A percentile compares a stretch with the other conserved stretches of the same genome.
phyloP scores from a whole-genome alignment of 2,888 invertebrate species.

The Phengaris arion region DNA sequence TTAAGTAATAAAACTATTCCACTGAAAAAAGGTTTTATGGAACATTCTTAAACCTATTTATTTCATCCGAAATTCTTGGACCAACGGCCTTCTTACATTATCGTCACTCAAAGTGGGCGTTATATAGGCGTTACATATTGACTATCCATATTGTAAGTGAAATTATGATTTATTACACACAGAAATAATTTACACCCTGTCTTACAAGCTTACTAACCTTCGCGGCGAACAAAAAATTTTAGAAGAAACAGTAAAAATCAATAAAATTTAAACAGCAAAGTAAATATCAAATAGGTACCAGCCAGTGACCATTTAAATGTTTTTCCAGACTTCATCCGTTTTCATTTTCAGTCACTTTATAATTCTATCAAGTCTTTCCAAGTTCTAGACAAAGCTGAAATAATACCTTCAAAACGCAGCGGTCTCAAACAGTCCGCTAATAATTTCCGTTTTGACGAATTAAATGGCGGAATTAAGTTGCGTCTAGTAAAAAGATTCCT shows the following conservation, averaged over 20 bases:
- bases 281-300: not conserved
- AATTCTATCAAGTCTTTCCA: conserved; percentile 3
- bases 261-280: too few species aligned
- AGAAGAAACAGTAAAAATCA: too few species aligned
- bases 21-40: conserved; percentile 16
- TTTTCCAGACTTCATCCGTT: conserved; percentile 3
- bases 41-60: not conserved
- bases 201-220: too few species aligned
- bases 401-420: conserved; percentile 32
- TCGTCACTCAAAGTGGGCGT: not conserved
- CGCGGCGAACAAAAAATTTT: too few species aligned
- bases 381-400: conserved; percentile 32
- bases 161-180: not conserved
- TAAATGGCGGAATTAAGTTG: conserved; percentile 33
- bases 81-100: not conserved
- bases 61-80: not conserved
- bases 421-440: conserved; percentile 35
- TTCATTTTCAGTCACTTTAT: not conserved
- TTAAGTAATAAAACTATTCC: conserved; percentile 13
- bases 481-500: conserved; percentile 31
- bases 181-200: not conserved
- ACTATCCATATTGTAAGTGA: not conserved
- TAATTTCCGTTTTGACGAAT: conserved; percentile 37
- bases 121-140: not conserved
- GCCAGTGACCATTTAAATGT: not conserved